phyloP scores from a whole-genome alignment of 2,113 vertebrate genomes.

The Nanorana parkeri region DNA sequence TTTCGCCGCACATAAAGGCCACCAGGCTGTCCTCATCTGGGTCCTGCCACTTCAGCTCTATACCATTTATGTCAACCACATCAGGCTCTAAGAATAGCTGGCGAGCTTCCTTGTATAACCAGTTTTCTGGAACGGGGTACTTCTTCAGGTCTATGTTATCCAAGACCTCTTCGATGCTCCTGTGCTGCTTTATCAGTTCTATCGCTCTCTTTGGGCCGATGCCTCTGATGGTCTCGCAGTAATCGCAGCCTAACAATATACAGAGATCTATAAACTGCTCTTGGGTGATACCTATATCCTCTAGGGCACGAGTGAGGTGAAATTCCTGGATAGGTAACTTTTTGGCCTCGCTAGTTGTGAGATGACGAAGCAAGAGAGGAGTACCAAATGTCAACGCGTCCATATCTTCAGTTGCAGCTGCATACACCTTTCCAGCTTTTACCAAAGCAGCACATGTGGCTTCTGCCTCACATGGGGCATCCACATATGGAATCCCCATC shows the following conservation, averaged over 20 bases:
- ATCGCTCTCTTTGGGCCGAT: constrained; percentile 94
- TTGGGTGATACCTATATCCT: constrained; percentile 84
- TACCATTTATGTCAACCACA: constrained; percentile 77
- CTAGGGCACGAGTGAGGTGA: constrained; percentile 84
- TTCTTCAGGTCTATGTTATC: constrained; percentile 87
- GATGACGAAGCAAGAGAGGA: constrained; percentile 86
- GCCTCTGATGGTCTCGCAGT: constrained; percentile 94
- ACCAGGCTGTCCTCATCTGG: constrained; percentile 86
- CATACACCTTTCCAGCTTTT: constrained; percentile 91
- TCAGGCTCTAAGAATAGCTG: constrained; percentile 88
- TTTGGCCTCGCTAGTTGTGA: constrained; percentile 96
- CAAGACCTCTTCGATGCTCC: constrained; percentile 89
- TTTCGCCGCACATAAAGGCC: constrained; percentile 89
- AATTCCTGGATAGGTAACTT: constrained; percentile 98
- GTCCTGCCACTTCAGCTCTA: constrained; percentile 90
- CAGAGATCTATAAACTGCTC: constrained; percentile 96
- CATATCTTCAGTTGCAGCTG: constrained; percentile 95
- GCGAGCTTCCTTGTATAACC: constrained; percentile 91
- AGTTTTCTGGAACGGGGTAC: constrained; percentile 87
- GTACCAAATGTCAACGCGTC: constrained; percentile 96
- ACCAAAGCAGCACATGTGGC: constrained; percentile 84
- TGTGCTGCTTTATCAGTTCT: constrained; percentile 92
- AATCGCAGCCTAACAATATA: constrained; percentile 95
- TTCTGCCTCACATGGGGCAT: constrained; percentile 93
- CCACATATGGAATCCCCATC: constrained; percentile 94